phyloP scores from a whole-genome alignment of 2,113 vertebrate genomes.

The Bostrychus sinensis region DNA sequence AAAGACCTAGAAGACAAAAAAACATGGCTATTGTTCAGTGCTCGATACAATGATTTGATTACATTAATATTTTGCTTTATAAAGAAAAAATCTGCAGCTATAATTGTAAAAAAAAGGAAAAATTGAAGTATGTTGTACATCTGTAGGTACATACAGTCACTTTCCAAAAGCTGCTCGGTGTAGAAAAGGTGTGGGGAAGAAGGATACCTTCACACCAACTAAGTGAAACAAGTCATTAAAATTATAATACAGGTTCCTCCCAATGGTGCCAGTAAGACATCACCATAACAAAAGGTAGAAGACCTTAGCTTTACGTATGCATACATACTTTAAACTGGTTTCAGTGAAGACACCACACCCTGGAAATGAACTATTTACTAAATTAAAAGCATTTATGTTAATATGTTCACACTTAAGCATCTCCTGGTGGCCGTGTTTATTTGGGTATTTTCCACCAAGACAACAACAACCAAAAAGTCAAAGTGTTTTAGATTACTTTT shows the following conservation, averaged over 20 bases:
- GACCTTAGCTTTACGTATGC: background rate
- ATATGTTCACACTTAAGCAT: conserved; percentile 8
- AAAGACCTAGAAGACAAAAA: conserved; percentile 84
- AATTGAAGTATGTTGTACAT: background rate
- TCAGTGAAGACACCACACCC: background rate
- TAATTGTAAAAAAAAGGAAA: too few relatives aligned
- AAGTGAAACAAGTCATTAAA: conserved; percentile 9
- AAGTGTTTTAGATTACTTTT: too few relatives aligned
- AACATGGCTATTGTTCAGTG: background rate
- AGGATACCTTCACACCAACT: background rate
- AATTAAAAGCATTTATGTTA: conserved; percentile 11
- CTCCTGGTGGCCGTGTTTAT: conserved; percentile 5
- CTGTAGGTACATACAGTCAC: background rate
- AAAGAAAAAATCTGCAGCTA: too few relatives aligned
- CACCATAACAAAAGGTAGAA: background rate
- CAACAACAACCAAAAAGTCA: too few relatives aligned
- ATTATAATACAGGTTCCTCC: background rate
- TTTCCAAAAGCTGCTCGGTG: background rate
- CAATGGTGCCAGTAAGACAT: background rate
- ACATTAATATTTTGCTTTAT: too few relatives aligned
- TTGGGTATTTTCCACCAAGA: background rate
- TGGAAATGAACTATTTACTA: background rate
- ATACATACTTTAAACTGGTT: background rate
- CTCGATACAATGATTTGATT: too few relatives aligned
- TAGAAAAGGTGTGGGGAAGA: background rate